Conservation (phyloP, 2,113 vertebrate species). For the Phrynocephalus versicolor region DNA sequence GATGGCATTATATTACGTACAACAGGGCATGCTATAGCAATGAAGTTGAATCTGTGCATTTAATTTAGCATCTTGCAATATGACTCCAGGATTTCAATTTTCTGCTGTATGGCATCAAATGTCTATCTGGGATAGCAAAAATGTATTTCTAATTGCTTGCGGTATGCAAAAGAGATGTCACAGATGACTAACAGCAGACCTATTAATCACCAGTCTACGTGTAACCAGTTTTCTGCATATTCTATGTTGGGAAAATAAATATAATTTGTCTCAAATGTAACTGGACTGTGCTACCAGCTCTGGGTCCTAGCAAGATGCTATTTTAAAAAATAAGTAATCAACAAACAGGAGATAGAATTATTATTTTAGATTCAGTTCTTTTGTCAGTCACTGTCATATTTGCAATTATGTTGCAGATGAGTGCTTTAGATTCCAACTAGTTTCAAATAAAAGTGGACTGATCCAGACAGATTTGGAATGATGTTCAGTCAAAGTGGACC, state of each 20-base stretch:
- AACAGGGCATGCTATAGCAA: slow-evolving; percentile 25
- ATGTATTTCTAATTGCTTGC: slow-evolving; percentile 78
- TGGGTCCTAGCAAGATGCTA: background rate
- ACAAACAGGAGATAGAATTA: background rate
- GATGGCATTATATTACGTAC: slow-evolving; percentile 22
- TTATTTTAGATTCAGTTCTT: too few relatives aligned
- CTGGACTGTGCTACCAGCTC: too few relatives aligned
- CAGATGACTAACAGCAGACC: slow-evolving; percentile 70
- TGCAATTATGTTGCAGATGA: too few relatives aligned
- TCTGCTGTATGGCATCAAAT: slow-evolving; percentile 56
- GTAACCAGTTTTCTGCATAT: slow-evolving; percentile 64
- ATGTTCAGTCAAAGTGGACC: too few relatives aligned
- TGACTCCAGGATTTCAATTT: slow-evolving; percentile 69
- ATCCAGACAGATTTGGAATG: too few relatives aligned
- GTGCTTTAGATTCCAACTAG: too few relatives aligned
- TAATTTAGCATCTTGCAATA: slow-evolving; percentile 54
- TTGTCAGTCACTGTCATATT: too few relatives aligned
- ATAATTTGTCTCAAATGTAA: background rate
- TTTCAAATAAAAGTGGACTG: too few relatives aligned
- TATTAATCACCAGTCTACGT: slow-evolving; percentile 76
- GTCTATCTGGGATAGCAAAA: slow-evolving; percentile 68
- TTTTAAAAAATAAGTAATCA: background rate
- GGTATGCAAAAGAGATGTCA: slow-evolving; percentile 75
- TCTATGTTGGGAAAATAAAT: slow-evolving; percentile 46
- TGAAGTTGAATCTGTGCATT: slow-evolving; percentile 18